Evolutionary conservation across 1,140 invertebrate genomes (phyloP), one percentile per base, ranked within the genome.

Genomic region (Marisa cornuarietis): DNA sequence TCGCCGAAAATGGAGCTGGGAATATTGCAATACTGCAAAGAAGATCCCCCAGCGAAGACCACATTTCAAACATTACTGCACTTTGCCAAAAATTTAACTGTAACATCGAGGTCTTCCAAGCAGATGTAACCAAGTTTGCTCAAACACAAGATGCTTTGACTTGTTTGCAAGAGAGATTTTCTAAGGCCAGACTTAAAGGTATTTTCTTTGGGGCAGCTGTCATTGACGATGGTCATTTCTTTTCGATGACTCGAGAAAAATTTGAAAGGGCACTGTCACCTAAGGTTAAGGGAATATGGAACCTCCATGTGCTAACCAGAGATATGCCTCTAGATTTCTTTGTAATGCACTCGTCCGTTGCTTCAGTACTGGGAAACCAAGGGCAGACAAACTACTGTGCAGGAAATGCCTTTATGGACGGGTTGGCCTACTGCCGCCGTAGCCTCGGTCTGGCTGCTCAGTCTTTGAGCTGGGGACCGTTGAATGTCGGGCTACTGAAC

Each of bases 211-310:
- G 75, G 20, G 75, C 75, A 0, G 75, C 75, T 7, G 63, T 66
- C 8, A 31, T 76, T 22, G 24, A 76, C 3, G 75, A 76, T 49
- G 16, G 62, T 8, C 7, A 6, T n/a, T 76, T 76, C 61, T 20
- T 49, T 10, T 66, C 71, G 0, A 83, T 85, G 85, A 79, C 74
- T 24, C 20, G 73, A 13, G 82, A 85, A 63, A 74, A 78, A 49
- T 73, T 87, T 24, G 51, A 52, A 22, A 83, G 73, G 49, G 82
- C 78, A 11, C n/a, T 85, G 13, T 18, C 61, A 9, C 85, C 86
- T 26, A 87, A 87, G 58, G 77, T 87, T 24, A 54, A 83, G 7
- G 86, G 85, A n/a, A 83, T 83, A 11, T 87, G 83, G 84, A 87
- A 87, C 63, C 61, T 79, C 14, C 79, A 79, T 62, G 24, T 62